Conservation (phyloP, 2,113 vertebrate genomes). For the Labrus mixtus region DNA sequence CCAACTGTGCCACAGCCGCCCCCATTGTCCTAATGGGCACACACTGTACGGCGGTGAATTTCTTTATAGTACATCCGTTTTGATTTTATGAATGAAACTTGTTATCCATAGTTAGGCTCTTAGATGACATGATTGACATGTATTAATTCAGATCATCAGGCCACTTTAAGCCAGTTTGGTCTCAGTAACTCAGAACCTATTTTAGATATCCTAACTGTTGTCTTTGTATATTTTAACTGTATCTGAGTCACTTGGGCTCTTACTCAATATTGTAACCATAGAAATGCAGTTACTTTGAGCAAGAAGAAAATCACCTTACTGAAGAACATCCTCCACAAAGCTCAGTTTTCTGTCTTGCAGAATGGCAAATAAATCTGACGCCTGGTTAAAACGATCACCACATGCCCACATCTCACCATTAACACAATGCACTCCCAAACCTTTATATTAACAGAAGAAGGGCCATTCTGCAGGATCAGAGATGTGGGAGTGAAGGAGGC, state of each 20-base stretch:
- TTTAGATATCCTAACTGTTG: too few species aligned
- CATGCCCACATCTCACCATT: not conserved
- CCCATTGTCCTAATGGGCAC: too few species aligned
- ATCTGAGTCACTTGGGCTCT: not conserved
- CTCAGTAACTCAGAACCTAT: too few species aligned
- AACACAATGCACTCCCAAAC: not conserved
- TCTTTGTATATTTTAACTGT: not conserved
- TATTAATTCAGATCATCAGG: too few species aligned
- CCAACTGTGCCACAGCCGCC: too few species aligned
- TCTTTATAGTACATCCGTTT: too few species aligned
- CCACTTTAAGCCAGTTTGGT: too few species aligned
- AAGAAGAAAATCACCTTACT: not conserved
- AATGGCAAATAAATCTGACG: not conserved
- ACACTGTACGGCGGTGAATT: too few species aligned
- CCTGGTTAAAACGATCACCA: not conserved
- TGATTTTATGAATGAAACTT: too few species aligned
- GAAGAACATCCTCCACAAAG: not conserved
- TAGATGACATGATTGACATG: too few species aligned
- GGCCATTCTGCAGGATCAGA: not conserved
- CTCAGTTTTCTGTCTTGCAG: constrained; percentile 1
- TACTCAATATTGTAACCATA: not conserved
- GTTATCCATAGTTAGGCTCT: too few species aligned
- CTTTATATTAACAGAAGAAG: not conserved
- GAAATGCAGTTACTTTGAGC: not conserved
- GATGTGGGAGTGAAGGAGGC: constrained; percentile 2